Base-by-base conservation (phyloP, 2,888 invertebrate species). In the Apoderus coryli region DNA sequence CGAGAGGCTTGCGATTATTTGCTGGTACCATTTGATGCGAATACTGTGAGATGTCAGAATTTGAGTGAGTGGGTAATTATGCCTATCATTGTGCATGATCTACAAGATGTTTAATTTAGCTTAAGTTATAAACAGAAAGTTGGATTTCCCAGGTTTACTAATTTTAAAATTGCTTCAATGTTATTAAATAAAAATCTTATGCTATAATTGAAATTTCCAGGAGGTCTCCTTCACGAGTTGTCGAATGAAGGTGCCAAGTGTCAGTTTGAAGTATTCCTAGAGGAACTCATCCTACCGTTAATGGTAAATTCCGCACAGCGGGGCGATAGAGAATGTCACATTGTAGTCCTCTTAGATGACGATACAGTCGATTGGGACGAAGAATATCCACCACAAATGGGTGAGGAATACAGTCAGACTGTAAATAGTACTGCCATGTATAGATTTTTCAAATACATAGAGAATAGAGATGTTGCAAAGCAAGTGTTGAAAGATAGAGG, bases 311-410 rank as follows among this genome's bases (percentile, higher is more conserved):
- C 81, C 0, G 88, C 86, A 0, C 75, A 92, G 62, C 69, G 89
- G 32, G 98, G 98, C 1, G 98, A 99, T 59, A 66, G 95, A 4
- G 98, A 96, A 58, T 95, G 95, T 56, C 96, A 98, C 56, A 85
- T 98, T 35, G 95, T 96, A 12, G 88, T 92, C 3, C 64, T 98
- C 24, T 63, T 92, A 22, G 96, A 98, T 50, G 98, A 99, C 47
- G 98, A 99, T 58, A 74, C 72, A 1, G 77, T 77, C 15, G 98
- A 98, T 52, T 98, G 98, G 98, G 98, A 99, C 54, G 92, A 93
- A 51, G 86, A 96, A 56, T 96, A 90, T 59, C 98, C 98, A 0
- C 98, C 98, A 0, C 95, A 95, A 62, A 96, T 96, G 90, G 96
- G 96, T 4, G 96, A 95, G 52, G 95, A 98, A 62, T 92, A 96